Base-by-base conservation (phyloP, 1,140 invertebrate species). In the Lamellibrachia luymesi region DNA sequence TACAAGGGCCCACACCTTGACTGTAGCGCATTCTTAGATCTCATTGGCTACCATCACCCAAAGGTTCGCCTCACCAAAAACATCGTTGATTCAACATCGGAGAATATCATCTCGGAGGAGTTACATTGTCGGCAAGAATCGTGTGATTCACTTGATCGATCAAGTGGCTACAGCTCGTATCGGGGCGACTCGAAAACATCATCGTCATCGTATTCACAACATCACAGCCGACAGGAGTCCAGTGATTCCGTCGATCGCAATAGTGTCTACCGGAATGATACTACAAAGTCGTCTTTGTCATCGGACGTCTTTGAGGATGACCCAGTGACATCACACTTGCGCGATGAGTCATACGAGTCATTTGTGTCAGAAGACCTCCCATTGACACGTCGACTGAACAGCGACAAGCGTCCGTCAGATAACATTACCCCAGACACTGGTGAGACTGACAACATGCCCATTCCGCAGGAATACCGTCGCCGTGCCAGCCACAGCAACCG, bases 1-100 rank as follows among this genome's bases (percentile, higher is more conserved):
- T 96, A 93, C 93, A 94, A 94, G 6, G 95, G 95, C 49, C 95
- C 96, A n/a, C 94, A 95, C 10, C 91, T 96, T 52, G 96, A 96
- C 93, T 94, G 94, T 51, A 95, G 94, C 93, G 95, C 95, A 10
- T 96, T 96, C 92, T 90, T 95, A 51, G 95, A 95, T 38, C 93
- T 80, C 64, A 6, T 80, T 80, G 64, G 64, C 64, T 80, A 80
- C 64, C 64, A 80, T 22, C 64, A 80, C 17, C 64, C 64, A 17
- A 80, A 80, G 17, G 64, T 80, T 4, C 7, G 64, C 64, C 64
- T 80, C 17, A 80, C 64, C 64, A 56, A 56, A 38, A 38, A 38
- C 38, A 38, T 38, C 52, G 52, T 56, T 56, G 64, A 80, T 22
- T 80, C 64, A 80, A 22, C 64, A 80, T 80, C 64, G 64, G 64